Evolutionary conservation across 2,888 invertebrate genomes (phyloP), one percentile per base, ranked within the genome.

Genomic region (Gasteruption jaculator): DNA sequence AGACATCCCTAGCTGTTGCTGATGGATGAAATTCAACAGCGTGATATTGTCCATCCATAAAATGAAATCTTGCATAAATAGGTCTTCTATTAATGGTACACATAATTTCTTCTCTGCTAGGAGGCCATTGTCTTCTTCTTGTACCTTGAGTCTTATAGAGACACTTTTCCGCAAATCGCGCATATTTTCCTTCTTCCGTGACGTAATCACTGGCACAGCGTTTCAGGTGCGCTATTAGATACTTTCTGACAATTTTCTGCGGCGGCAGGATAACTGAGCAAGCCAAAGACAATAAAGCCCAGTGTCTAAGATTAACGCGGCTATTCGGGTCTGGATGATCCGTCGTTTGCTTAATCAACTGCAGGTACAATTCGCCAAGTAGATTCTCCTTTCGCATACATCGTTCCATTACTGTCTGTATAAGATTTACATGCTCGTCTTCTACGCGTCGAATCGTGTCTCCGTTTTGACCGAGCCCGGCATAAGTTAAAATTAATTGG

Each of bases 1-100:
- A 83, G 2, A 94, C 87, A 63, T 94, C 92, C 58, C 83, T 82
- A 3, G 92, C 88, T 0, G 92, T 91, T 32, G 93, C 90, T 20
- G 91, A 91, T 0, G 94, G 91, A 63, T 94, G 91, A 73, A 95
- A 95, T 72, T 94, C 94, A 1, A 95, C 83, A 0, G 92, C 90
- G 70, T 94, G 90, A 66, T 92, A 93, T 63, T 93, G 92, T 1
- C 93, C 93, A 68, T 94, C 94, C 80, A 94, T 85, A 60, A 95
- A 84, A 68, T 91, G 82, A 62, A 95, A 91, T 32, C 91, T 81
- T 3, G 92, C 90, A 67, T 93, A 92, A 53, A 94, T 86, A 1
- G 91, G 91, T 34, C 93, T 77, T 32, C 94, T 79, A 59, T 92
- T 91, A 27, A 91, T 90, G 5, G 94, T 92, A 63, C 92, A 94